These are phyloP conservation scores for Todus mexicanus DNA, from an alignment of 2,797 vertebrate genomes.

Conservation along the genomic window DNA sequence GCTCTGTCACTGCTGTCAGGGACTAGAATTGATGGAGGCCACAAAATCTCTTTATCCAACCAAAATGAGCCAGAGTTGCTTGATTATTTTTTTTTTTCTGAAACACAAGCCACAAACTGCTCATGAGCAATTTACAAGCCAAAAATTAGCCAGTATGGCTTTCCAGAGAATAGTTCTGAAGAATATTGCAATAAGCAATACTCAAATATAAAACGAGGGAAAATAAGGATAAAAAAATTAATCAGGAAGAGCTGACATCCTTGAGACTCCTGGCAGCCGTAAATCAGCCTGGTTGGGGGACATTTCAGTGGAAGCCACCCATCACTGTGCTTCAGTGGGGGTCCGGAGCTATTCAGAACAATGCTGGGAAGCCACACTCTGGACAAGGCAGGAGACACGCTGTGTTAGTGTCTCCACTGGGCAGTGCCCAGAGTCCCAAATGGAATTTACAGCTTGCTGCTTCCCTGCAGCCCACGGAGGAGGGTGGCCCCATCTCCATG, in stretches of 20 bases:
- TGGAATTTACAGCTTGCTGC: slow-evolving; percentile 24
- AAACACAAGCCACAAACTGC: slow-evolving; percentile 41
- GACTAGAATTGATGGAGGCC: slow-evolving; percentile 56
- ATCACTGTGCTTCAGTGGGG: slow-evolving; percentile 55
- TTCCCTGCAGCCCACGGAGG: background rate
- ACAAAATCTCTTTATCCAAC: slow-evolving; percentile 55
- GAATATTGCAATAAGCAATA: slow-evolving; percentile 46
- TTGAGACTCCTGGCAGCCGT: slow-evolving; percentile 58
- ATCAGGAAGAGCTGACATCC: slow-evolving; percentile 67
- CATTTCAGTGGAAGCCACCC: slow-evolving; percentile 63
- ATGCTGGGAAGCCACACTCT: slow-evolving; percentile 63
- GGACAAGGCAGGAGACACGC: slow-evolving; percentile 67
- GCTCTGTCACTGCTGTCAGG: slow-evolving; percentile 64
- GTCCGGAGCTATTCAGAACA: slow-evolving; percentile 56
- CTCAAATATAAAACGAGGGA: slow-evolving; percentile 57
- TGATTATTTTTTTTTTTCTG: slow-evolving; percentile 7
- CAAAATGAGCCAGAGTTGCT: slow-evolving; percentile 34
- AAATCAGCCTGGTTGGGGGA: slow-evolving; percentile 60
- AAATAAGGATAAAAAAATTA: slow-evolving; percentile 71
- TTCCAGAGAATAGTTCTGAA: slow-evolving; percentile 66
- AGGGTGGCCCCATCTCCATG: background rate
- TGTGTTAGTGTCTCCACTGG: slow-evolving; percentile 65
- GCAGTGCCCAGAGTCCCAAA: slow-evolving; percentile 50
- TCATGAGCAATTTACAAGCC: slow-evolving; percentile 63
- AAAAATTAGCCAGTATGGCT: slow-evolving; percentile 61